These are phyloP conservation scores for Sinotaia quadrata DNA, from an alignment of 2,888 invertebrate species.

Conservation along the genomic window DNA sequence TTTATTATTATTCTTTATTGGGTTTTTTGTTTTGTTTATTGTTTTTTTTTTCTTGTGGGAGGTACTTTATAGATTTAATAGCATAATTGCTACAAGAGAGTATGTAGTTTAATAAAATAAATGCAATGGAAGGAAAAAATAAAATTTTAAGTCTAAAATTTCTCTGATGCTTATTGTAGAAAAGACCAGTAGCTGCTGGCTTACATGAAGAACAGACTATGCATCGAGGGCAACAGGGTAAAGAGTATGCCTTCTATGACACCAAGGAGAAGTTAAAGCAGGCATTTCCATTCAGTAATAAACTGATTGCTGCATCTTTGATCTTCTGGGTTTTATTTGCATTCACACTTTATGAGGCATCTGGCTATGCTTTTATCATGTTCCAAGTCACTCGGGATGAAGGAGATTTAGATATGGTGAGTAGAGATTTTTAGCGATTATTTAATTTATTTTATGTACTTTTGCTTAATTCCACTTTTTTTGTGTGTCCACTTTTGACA, in stretches of 20 bases:
- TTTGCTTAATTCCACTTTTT: neutral
- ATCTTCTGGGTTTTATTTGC: constrained; percentile 35
- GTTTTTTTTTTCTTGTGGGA: too few relatives aligned
- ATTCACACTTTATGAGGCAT: constrained; percentile 9
- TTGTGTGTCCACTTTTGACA: too few relatives aligned
- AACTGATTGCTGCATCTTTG: constrained; percentile 30
- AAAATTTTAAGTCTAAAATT: neutral
- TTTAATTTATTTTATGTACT: neutral
- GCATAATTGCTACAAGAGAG: neutral
- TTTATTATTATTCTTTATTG: too few relatives aligned
- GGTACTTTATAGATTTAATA: too few relatives aligned
- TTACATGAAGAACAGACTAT: neutral
- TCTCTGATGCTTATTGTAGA: neutral
- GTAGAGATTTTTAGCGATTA: constrained; percentile 7
- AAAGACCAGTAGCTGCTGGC: neutral
- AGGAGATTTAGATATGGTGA: constrained; percentile 28
- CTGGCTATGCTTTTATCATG: constrained; percentile 10
- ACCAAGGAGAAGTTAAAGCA: constrained; percentile 4
- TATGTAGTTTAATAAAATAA: neutral
- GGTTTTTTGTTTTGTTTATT: too few relatives aligned
- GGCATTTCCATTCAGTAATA: constrained; percentile 34
- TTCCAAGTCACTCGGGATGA: constrained; percentile 10
- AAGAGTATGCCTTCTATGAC: constrained; percentile 30
- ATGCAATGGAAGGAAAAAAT: too few relatives aligned
- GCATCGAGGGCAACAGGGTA: constrained; percentile 11